Base-by-base conservation (phyloP, 2,113 vertebrate species). In the Seriola rivoliana region DNA sequence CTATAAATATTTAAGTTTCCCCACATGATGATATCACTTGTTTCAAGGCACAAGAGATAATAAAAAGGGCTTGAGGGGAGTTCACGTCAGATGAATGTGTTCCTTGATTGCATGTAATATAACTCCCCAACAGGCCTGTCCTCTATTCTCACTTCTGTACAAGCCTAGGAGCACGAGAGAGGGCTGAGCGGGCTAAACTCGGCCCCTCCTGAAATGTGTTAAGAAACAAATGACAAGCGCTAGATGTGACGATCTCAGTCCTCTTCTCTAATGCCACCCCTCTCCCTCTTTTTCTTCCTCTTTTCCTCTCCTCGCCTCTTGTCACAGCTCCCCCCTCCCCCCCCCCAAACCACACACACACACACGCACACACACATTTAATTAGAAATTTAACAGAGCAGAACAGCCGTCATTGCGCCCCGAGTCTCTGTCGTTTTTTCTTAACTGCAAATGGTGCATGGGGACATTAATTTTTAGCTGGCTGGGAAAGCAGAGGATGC, bases 311-410 rank as follows among this genome's bases (percentile, higher is more conserved):
- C 60, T 46, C 6, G 65, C 40, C 59, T 57, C 83, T 50, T 76
- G 69, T 81, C 88, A 84, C 78, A 58, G 63, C 57, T 12, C 0
- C 50, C 32, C 34, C 54, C 23, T 23, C 23, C 25, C 44, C 1
- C 29, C 75, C 5, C 66, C 52, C 40, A 1, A 42, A 9, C 40
- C 68, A 46, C 70, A 78, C 83, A 84, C 52, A 16, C 75, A 29
- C 64, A 67, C 82, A 32, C 21, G 52, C 74, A 75, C 80, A 63
- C 75, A 77, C 81, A 85, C 91, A 92, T 91, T 93, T 95, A 95
- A 95, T 96, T 95, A 95, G 91, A 94, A 95, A 95, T 94, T 94
- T 95, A 96, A 96, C 95, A 89, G 90, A 92, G 92, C 93, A 93
- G 94, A 95, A 94, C 95, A 90, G 93, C 88, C 85, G 87, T 93